phyloP scores from a whole-genome alignment of 2,888 invertebrate species.

The Aphodius sticticus region DNA sequence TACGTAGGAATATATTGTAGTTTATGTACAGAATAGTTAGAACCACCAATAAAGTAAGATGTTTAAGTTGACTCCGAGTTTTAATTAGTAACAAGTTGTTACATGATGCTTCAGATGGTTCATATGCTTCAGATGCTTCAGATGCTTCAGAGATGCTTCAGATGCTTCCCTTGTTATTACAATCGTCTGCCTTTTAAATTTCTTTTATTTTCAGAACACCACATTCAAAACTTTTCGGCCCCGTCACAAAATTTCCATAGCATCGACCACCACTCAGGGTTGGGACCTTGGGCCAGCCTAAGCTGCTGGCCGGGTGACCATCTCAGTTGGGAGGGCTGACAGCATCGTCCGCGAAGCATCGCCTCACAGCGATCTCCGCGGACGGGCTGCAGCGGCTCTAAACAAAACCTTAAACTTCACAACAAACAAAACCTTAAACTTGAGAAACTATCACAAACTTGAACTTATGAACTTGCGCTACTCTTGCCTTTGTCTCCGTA shows the following conservation, averaged over 20 bases:
- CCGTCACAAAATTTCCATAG: not conserved
- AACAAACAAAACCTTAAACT: no score
- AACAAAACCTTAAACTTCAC: not conserved
- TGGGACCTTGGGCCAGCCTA: not conserved
- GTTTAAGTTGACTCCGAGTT: no score
- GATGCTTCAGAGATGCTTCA: no score
- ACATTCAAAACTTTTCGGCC: not conserved
- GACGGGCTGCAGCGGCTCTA: not conserved
- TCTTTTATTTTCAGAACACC: not conserved
- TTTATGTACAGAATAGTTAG: no score
- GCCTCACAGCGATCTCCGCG: not conserved
- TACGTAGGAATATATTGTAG: no score
- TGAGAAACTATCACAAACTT: no score
- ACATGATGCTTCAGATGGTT: no score
- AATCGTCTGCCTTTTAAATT: no score
- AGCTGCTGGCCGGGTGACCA: not conserved
- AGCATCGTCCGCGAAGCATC: not conserved
- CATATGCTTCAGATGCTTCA: no score
- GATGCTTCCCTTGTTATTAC: no score
- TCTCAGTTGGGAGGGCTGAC: not conserved
- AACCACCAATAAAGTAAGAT: no score
- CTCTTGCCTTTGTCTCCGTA: not conserved
- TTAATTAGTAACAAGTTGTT: no score
- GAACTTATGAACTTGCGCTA: not conserved
- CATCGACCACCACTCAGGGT: not conserved